Evolutionary conservation across 2,113 vertebrate species (phyloP), one percentile per base, ranked within the genome.

Genomic region (Arenaria interpres): DNA sequence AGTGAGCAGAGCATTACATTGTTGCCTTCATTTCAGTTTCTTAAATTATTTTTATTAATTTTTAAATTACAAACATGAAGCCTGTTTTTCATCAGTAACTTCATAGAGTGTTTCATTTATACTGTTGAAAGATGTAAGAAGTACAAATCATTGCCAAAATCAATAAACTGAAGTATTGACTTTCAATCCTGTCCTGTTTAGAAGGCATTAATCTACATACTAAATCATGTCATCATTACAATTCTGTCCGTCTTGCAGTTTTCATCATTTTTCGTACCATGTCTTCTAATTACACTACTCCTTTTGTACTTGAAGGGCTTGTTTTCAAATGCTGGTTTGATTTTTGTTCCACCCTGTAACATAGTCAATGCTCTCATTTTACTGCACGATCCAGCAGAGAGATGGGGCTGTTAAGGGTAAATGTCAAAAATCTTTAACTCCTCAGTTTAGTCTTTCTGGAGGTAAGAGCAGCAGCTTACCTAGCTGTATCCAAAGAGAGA

Each of bases 141-240:
- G 93, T 86, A 90, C 54, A 85, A 95, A 96, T 92, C 73, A 54
- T 91, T 60, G 85, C 84, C 88, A 94, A 67, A 95, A 95, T 95
- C 15, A 68, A 96, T 97, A 95, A 85, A 85, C 68, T 95, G 88
- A 97, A 97, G 78, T 95, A 95, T 93, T 96, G 95, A 85, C 89
- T 96, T 97, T 96, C 88, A 93, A 92, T 97, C 32, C 37, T 66
- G 88, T 83, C 51, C 39, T 66, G 77, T 97, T 97, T 93, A 83
- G 68, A 95, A 95, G 68, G 39, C 87, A 93, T 90, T 96, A 94
- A 96, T 96, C 96, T 96, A 59, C 45, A 57, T 86, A 51, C 66
- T 88, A 72, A 95, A 93, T 95, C 94, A 87, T 79, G 81, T 92
- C 86, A 93, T 84, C 72, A 17, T 97, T 95, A 87, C 53, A 86